phyloP scores from a whole-genome alignment of 1,140 invertebrate genomes.

The Penaeus japonicus region DNA sequence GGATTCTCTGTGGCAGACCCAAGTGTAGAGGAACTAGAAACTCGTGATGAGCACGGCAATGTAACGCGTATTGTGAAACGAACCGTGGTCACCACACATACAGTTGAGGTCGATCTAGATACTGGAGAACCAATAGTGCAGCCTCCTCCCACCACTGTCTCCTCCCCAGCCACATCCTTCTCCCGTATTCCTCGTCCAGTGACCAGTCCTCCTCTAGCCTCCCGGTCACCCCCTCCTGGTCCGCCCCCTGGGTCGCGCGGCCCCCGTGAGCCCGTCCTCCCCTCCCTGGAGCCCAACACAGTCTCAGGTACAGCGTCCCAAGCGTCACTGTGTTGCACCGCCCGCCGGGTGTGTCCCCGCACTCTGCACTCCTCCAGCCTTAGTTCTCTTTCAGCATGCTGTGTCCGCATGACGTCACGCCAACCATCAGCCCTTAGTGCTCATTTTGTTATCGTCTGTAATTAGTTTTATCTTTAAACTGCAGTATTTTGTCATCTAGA shows the following conservation, averaged over 20 bases:
- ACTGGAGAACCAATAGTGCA: conserved; percentile 54
- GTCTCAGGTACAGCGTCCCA: conserved; percentile 57
- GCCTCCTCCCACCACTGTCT: not conserved
- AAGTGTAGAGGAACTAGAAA: conserved; percentile 47
- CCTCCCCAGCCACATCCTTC: conserved; percentile 17
- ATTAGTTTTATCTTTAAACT: conserved; percentile 29
- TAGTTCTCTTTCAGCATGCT: conserved; percentile 53
- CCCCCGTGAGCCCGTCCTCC: conserved; percentile 53
- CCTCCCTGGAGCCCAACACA: conserved; percentile 59
- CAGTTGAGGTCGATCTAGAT: conserved; percentile 57
- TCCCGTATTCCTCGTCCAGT: conserved; percentile 51
- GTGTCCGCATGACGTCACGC: conserved; percentile 53
- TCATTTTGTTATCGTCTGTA: conserved; percentile 47
- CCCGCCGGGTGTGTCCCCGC: conserved; percentile 46
- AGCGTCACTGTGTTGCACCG: conserved; percentile 51
- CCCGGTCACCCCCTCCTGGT: conserved; percentile 47
- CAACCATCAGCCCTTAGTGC: conserved; percentile 49
- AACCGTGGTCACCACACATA: conserved; percentile 57
- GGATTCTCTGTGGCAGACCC: conserved; percentile 57
- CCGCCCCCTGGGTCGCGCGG: conserved; percentile 56
- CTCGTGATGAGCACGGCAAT: conserved; percentile 57
- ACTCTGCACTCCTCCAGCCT: conserved; percentile 50
- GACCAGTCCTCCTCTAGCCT: conserved; percentile 48
- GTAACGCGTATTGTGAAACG: conserved; percentile 57
- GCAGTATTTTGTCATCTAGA: conserved; percentile 46